These are phyloP conservation scores for Perca fluviatilis DNA, from an alignment of 2,113 vertebrate genomes.

Conservation along the genomic window DNA sequence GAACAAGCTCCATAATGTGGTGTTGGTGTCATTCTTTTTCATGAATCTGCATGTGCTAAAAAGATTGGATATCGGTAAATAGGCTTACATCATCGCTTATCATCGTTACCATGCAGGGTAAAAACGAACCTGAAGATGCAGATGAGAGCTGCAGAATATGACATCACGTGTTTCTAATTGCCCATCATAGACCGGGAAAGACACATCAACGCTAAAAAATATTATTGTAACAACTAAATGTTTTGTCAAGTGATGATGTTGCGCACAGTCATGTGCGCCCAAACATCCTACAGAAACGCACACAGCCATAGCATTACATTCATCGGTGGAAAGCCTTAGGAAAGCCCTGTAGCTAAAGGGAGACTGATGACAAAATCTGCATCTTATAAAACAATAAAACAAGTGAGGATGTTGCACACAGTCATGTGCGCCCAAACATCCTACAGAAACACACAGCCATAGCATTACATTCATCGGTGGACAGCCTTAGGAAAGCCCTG, in stretches of 20 bases:
- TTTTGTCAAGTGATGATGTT: constrained; percentile 9
- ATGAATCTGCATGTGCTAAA: neutral
- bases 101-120: neutral
- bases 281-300: constrained; percentile 18
- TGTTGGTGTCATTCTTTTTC: neutral
- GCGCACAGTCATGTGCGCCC: neutral
- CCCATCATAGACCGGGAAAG: neutral
- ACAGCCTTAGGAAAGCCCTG: constrained; percentile 60
- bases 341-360: constrained; percentile 53
- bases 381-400: constrained; percentile 69
- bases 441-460: constrained; percentile 22
- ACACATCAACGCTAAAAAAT: neutral
- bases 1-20: constrained; percentile 36
- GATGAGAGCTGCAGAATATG: neutral
- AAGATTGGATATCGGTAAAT: constrained; percentile 13
- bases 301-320: constrained; percentile 30
- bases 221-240: neutral
- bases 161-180: constrained; percentile 11
- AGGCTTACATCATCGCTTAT: constrained; percentile 22
- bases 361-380: constrained; percentile 67
- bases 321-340: constrained; percentile 61
- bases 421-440: neutral
- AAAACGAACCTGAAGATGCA: constrained; percentile 16
- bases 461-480: constrained; percentile 43
- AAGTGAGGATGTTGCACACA: neutral